These are phyloP conservation scores for Holacanthus passer DNA, from an alignment of 2,113 vertebrate genomes.

Conservation along the genomic window DNA sequence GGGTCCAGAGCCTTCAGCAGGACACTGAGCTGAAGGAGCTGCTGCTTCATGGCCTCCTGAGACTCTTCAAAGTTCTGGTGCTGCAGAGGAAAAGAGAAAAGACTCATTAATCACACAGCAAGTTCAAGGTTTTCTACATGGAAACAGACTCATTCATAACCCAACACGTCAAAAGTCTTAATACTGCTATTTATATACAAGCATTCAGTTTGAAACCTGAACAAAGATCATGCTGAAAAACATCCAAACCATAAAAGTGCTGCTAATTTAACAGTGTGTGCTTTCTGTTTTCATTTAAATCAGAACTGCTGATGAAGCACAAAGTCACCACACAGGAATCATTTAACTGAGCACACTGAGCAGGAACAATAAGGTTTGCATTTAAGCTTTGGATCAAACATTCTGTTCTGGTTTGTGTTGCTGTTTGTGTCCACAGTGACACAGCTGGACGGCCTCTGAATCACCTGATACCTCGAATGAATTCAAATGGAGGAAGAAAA, in stretches of 20 bases:
- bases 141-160: background rate
- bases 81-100: conserved; percentile 70
- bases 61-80: conserved; percentile 95
- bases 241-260: no score
- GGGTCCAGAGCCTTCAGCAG: conserved; percentile 90
- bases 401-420: background rate
- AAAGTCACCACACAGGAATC: background rate
- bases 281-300: background rate
- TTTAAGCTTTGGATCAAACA: background rate
- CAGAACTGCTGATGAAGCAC: background rate
- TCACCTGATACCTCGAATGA: background rate
- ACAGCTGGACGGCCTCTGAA: background rate
- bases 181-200: background rate
- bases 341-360: background rate
- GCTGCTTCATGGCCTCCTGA: conserved; percentile 95
- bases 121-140: rapidly evolving
- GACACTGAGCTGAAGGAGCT: conserved; percentile 89
- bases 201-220: background rate
- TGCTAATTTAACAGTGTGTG: background rate
- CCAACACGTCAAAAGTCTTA: background rate
- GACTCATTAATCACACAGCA: background rate
- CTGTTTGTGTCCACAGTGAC: no score
- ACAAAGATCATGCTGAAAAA: background rate
- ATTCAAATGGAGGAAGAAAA: background rate
- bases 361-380: background rate